Conservation (phyloP, 2,113 vertebrate genomes). For the Scomber colias region DNA sequence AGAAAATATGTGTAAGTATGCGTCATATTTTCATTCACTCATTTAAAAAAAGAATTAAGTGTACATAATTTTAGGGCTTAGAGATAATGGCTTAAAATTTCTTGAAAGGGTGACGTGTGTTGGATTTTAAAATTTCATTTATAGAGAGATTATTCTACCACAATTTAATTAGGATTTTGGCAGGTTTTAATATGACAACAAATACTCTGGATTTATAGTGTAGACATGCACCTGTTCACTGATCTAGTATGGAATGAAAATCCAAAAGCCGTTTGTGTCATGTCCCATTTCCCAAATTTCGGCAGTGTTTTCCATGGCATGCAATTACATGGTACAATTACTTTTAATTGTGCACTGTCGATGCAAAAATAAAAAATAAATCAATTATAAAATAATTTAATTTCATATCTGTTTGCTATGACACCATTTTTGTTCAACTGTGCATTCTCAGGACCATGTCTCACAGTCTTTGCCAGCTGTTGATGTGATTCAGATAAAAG, state of each 20-base stretch:
- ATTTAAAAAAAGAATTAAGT: constrained; percentile 14
- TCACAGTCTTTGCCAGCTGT: no score
- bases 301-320: no score
- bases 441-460: no score
- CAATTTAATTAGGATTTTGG: constrained; percentile 7
- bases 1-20: constrained; percentile 14
- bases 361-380: no score
- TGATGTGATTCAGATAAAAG: no score
- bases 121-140: constrained; percentile 7
- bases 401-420: no score
- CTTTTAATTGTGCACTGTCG: no score
- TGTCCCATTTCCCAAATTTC: no score
- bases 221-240: not conserved
- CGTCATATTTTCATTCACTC: constrained; percentile 26
- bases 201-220: not conserved
- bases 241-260: not conserved
- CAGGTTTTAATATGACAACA: constrained; percentile 18
- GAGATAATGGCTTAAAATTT: constrained; percentile 12
- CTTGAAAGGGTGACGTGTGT: not conserved
- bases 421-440: no score
- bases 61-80: constrained; percentile 1
- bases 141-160: constrained; percentile 22
- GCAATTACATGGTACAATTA: no score
- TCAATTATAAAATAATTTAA: no score
- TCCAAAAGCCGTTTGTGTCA: no score